These are phyloP conservation scores for Toxotes chatareus DNA, from an alignment of 2,113 vertebrate genomes.

Conservation along the genomic window DNA sequence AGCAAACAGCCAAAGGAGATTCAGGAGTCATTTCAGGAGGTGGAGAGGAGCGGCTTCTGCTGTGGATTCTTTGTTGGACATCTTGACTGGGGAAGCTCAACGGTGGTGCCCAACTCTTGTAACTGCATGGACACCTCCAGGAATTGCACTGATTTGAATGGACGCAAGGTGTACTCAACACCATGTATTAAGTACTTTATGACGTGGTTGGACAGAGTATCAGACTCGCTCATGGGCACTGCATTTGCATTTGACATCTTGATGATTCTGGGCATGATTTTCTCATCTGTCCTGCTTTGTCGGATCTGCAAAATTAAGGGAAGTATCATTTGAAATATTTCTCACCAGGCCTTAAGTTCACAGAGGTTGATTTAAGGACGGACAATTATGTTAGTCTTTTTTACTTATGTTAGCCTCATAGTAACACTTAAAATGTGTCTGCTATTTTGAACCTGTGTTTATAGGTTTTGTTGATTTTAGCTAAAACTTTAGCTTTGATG, in stretches of 20 bases:
- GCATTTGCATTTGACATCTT: background rate
- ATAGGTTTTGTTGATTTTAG: background rate
- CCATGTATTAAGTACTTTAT: conserved; percentile 1
- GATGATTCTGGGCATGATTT: conserved; percentile 21
- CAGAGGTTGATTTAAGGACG: too few relatives aligned
- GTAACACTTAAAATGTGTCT: background rate
- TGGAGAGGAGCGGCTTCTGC: conserved; percentile 10
- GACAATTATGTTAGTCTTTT: too few relatives aligned
- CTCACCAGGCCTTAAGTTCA: background rate
- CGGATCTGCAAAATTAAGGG: rapidly evolving
- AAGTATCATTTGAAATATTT: background rate
- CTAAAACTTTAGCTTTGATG: background rate
- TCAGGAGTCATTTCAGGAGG: background rate
- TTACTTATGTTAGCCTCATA: background rate
- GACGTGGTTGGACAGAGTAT: conserved; percentile 28
- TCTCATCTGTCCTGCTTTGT: background rate
- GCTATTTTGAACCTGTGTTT: background rate
- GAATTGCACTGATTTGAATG: conserved; percentile 3
- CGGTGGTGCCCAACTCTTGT: conserved; percentile 1
- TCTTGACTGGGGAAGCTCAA: conserved; percentile 26
- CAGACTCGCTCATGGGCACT: background rate
- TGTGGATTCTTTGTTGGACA: conserved; percentile 33
- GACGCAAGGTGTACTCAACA: background rate
- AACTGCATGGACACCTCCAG: conserved; percentile 17
- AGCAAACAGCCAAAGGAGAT: background rate